phyloP scores from a whole-genome alignment of 2,797 vertebrate species.

The Pipistrellus pipistrellus region DNA sequence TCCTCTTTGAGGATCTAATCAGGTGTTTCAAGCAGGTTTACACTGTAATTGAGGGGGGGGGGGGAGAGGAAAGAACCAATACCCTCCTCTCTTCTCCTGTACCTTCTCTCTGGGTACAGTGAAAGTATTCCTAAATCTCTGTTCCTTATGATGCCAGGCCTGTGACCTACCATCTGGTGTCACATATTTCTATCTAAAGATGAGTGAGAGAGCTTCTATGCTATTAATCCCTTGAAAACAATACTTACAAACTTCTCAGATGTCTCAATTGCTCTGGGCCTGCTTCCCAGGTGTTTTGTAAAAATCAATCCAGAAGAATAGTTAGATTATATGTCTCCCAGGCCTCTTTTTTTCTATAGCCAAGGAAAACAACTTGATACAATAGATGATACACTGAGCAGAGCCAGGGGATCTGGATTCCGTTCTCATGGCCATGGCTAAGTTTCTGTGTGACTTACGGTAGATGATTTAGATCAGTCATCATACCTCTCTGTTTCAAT shows the following conservation, averaged over 20 bases:
- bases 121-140: conserved; percentile 49
- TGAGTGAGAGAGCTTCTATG: conserved; percentile 51
- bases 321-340: conserved; percentile 64
- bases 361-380: conserved; percentile 31
- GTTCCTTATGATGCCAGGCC: conserved; percentile 39
- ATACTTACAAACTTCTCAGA: conserved; percentile 71
- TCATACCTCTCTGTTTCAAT: conserved; percentile 35
- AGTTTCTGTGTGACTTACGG: conserved; percentile 1
- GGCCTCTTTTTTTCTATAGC: conserved; percentile 52
- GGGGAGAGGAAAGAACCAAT: not conserved
- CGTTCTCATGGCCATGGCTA: conserved; percentile 20
- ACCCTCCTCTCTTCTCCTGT: not conserved
- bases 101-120: not conserved
- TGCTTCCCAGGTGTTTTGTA: conserved; percentile 77
- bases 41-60: not conserved
- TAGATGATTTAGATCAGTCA: not conserved
- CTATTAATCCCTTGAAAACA: conserved; percentile 75
- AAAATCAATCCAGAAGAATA: conserved; percentile 70
- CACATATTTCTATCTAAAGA: conserved; percentile 69
- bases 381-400: conserved; percentile 16
- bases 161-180: conserved; percentile 73
- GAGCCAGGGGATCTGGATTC: not conserved
- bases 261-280: conserved; percentile 70
- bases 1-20: conserved; percentile 42
- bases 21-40: not conserved